Evolutionary conservation across 2,888 invertebrate genomes (phyloP).

Genomic region (Synanthedon myopaeformis): DNA sequence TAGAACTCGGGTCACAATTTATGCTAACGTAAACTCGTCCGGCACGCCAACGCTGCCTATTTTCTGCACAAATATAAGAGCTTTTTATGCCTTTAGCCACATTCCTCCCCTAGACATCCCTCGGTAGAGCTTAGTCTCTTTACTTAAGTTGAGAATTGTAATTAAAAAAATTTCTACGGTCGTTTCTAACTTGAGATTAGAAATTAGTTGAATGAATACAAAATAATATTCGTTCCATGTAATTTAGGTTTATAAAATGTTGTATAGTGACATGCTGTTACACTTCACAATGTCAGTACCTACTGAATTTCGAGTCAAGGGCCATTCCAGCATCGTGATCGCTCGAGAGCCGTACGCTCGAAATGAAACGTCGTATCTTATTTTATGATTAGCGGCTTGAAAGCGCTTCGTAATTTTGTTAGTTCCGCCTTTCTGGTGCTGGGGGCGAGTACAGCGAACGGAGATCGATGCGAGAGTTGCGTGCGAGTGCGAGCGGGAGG

Average conservation of each 20-base stretch:
- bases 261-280: constrained; percentile 41
- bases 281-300: constrained; percentile 57
- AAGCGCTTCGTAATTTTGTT: constrained; percentile 72
- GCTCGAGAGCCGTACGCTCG: constrained; percentile 67
- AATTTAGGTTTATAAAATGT: constrained; percentile 37
- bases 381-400: constrained; percentile 72
- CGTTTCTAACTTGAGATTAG: not conserved
- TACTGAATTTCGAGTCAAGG: constrained; percentile 69
- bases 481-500: constrained; percentile 55
- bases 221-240: not conserved
- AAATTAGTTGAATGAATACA: not conserved
- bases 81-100: constrained; percentile 21
- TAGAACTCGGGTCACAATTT: constrained; percentile 32
- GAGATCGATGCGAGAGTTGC: constrained; percentile 67
- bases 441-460: constrained; percentile 66
- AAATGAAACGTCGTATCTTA: constrained; percentile 72
- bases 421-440: constrained; percentile 72
- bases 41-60: constrained; percentile 17
- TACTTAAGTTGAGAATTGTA: not conserved
- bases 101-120: constrained; percentile 10
- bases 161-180: not conserved
- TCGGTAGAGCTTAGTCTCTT: not conserved
- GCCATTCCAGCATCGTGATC: constrained; percentile 67
- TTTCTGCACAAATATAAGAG: constrained; percentile 18
- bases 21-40: constrained; percentile 40